These are phyloP conservation scores for Callithrix jacchus DNA, from an alignment of 2,113 vertebrate species.

Conservation along the genomic window DNA sequence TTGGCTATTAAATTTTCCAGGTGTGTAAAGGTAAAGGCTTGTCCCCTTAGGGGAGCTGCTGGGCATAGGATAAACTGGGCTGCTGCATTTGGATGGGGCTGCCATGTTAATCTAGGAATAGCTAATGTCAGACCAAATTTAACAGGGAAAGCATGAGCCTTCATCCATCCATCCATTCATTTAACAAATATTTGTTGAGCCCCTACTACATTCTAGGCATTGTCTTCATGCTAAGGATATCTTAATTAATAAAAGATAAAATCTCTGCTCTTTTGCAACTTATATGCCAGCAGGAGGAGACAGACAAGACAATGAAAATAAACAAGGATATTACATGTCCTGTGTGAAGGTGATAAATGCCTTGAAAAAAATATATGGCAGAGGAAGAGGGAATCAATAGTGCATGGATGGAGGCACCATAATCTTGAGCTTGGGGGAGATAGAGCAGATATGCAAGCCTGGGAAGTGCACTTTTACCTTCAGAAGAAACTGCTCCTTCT, in stretches of 20 bases:
- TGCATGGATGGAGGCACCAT: accelerated
- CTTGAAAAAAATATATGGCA: neutral
- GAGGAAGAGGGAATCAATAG: neutral
- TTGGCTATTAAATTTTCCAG: neutral
- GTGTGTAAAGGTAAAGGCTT: neutral
- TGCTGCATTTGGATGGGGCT: neutral
- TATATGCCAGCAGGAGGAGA: neutral
- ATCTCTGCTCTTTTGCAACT: neutral
- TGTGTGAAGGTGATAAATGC: neutral
- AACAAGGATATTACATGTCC: neutral
- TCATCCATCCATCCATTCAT: neutral
- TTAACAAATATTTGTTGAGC: neutral
- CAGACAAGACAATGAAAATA: neutral
- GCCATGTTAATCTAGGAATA: neutral
- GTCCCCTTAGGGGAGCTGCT: neutral
- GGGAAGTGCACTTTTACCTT: conserved; percentile 83
- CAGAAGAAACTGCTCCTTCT: conserved; percentile 91
- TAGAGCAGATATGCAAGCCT: neutral
- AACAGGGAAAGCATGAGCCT: neutral
- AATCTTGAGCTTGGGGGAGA: accelerated
- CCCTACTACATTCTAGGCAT: no score
- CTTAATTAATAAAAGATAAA: neutral
- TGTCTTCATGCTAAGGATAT: neutral
- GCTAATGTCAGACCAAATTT: neutral
- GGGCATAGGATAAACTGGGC: neutral